These are phyloP conservation scores for Poicephalus meyeri DNA, from an alignment of 2,113 vertebrate species.

Conservation along the genomic window DNA sequence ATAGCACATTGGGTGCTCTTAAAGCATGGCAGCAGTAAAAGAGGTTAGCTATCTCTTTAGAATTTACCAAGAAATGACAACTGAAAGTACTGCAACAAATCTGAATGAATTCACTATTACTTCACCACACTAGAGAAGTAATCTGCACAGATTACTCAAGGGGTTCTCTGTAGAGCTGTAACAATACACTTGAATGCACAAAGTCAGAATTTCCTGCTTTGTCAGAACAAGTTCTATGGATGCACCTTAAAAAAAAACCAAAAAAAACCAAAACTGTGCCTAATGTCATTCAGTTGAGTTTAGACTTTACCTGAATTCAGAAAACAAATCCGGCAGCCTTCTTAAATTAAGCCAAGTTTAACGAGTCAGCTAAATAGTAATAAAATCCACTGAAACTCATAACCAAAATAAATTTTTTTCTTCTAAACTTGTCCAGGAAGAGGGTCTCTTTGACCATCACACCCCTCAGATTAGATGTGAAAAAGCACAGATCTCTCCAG, in stretches of 20 bases:
- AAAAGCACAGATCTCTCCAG: background rate
- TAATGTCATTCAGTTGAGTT: background rate
- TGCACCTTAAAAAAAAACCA: background rate
- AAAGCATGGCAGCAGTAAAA: background rate
- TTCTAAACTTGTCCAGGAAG: background rate
- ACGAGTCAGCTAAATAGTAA: background rate
- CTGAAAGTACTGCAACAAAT: background rate
- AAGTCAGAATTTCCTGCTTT: background rate
- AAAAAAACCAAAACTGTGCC: background rate
- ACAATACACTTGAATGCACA: background rate
- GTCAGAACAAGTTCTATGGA: background rate
- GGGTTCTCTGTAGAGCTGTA: background rate
- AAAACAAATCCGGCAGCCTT: background rate
- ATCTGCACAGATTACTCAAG: background rate
- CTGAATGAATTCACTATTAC: background rate
- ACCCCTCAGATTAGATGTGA: background rate
- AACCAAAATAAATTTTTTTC: background rate
- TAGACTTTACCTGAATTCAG: background rate
- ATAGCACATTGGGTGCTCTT: background rate
- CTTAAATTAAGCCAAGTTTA: background rate
- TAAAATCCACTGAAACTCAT: background rate
- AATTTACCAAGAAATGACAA: background rate
- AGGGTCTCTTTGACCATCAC: background rate
- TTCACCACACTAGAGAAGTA: background rate
- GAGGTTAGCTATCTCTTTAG: background rate